Evolutionary conservation across 2,888 invertebrate species (phyloP), one percentile per base, ranked within the genome.

Genomic region (Eupeodes luniger): DNA sequence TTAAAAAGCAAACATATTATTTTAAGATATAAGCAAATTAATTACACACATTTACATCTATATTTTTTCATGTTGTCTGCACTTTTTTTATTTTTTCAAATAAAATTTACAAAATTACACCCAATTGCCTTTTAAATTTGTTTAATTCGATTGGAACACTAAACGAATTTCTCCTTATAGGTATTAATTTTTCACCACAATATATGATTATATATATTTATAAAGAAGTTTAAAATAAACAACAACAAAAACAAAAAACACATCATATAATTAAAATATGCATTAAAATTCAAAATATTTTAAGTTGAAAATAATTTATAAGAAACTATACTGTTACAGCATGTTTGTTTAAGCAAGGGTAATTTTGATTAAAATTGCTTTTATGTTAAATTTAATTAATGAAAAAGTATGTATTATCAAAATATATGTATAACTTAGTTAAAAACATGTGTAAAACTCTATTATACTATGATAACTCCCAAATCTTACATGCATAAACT

Each of bases 41-140:
- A 59, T 27, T 44, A 57, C 47, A 53, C 62, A 67, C 61, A 66
- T 64, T 40, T 57, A 64, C 36, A 79, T 78, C 59, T 36, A 70
- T 55, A 66, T 51, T 67, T 83, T 83, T 84, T 87, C 87, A 87
- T 87, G 87, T 87, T 87, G 87, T 84, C 87, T 87, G 66, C 59
- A 79, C 83, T 83, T 61, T 85, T 64, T 61, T 53, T 69, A 36
- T 80, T 59, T 72, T 81, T 81, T 64, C 67, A 79, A 79, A 80
- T 83, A 86, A 83, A 83, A 76, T 70, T 79, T 61, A 79, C n/a
- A 76, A 82, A 83, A 80, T 74, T 79, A 79, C 79, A 83, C 84
- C 76, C 72, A 66, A 84, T 80, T 87, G 87, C 80, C 84, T 84
- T 87, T 86, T 75, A 86, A 57, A 76, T 72, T 84, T 80, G 59